Conservation (phyloP, 2,888 invertebrate species). For the Criorhina ranunculi region DNA sequence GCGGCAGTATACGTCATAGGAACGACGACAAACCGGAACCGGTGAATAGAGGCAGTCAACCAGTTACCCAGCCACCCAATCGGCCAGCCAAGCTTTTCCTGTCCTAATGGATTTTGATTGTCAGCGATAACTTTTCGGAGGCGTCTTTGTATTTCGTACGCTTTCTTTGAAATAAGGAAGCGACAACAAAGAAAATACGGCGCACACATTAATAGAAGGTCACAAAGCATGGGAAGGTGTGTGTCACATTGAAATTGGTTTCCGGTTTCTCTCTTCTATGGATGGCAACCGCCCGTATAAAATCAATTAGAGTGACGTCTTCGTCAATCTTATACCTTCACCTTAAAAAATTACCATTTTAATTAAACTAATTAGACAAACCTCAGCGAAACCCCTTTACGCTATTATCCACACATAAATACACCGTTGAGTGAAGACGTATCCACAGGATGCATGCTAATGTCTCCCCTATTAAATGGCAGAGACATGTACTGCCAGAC, state of each 20-base stretch:
- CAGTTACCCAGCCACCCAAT: too few species aligned
- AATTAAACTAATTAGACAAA: not conserved
- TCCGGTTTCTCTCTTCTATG: too few species aligned
- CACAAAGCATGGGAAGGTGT: not conserved
- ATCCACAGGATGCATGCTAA: constrained; percentile 13
- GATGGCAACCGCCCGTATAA: too few species aligned
- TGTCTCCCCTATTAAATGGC: constrained; percentile 21
- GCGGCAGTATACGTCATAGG: constrained; percentile 12
- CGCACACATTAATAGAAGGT: not conserved
- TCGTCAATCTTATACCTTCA: too few species aligned
- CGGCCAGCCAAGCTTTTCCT: constrained; percentile 19
- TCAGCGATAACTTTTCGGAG: constrained; percentile 20
- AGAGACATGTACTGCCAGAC: not conserved
- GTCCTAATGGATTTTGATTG: constrained; percentile 48
- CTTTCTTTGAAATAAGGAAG: not conserved
- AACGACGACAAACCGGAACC: not conserved
- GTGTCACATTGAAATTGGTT: too few species aligned
- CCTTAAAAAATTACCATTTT: not conserved
- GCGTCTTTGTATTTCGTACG: not conserved
- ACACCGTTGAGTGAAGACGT: not conserved
- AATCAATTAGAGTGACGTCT: too few species aligned
- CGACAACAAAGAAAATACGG: not conserved
- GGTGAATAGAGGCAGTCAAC: not conserved
- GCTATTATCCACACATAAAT: too few species aligned
- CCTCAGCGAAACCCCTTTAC: not conserved